Conservation (phyloP, 2,113 vertebrate genomes). For the Bos taurus region DNA sequence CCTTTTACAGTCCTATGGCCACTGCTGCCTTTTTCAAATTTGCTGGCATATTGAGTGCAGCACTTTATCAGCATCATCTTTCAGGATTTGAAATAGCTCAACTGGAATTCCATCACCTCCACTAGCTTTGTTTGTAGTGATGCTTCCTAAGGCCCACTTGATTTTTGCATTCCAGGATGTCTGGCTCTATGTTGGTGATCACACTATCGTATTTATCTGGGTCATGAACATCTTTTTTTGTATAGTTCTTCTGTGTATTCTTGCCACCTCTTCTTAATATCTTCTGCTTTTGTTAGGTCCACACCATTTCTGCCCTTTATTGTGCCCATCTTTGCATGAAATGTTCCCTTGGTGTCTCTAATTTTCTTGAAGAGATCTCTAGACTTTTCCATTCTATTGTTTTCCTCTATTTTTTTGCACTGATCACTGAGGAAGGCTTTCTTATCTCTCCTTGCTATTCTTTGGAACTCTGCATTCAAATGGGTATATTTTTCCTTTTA, state of each 20-base stretch:
- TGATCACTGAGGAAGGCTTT: not conserved
- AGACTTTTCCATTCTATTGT: not conserved
- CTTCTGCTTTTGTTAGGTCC: not conserved
- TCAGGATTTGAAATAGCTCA: not conserved
- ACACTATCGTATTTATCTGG: not conserved
- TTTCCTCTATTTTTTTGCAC: not conserved
- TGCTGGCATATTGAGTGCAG: not conserved
- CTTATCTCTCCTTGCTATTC: not conserved
- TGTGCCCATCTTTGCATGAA: not conserved
- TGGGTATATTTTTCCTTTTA: not conserved
- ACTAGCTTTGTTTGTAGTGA: not conserved
- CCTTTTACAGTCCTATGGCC: not conserved
- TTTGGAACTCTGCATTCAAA: not conserved
- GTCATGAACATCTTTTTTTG: not conserved
- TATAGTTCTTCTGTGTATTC: not conserved
- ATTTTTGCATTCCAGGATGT: not conserved
- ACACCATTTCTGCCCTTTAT: not conserved
- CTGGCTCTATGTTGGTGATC: not conserved
- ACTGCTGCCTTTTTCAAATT: not conserved
- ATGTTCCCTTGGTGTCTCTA: not conserved
- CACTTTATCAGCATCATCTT: not conserved
- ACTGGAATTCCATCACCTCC: not conserved
- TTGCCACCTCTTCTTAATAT: not conserved
- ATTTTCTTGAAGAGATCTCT: not conserved
- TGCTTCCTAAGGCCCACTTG: not conserved